Base-by-base conservation (phyloP, 37 sponge, comb jelly and placozoan species). In the Oscarella lobularis region DNA sequence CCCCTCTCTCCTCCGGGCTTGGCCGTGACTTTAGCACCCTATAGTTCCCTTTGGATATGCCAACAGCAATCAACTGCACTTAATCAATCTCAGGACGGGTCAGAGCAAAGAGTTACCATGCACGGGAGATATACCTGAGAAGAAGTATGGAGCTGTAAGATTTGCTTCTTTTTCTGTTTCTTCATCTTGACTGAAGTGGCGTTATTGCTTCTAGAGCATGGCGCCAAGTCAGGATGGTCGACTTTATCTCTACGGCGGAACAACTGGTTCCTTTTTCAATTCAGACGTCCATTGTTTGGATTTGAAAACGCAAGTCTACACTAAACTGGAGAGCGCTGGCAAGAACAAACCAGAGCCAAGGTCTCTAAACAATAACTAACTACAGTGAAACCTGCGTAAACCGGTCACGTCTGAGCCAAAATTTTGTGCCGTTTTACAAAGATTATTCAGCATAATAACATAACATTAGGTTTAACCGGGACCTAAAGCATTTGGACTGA, bases 341-440 rank as follows among this genome's bases (percentile, higher is more conserved):
- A n/a, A n/a, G n/a, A n/a, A n/a, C n/a, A n/a, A n/a, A 48, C 60
- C 60, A 20, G 20, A 48, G 60, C 60, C 60, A 20, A 48, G 60
- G 60, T 48, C 14, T 20, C 14, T 48, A 20, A 27, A 27, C 60
- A 48, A 20, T 48, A 20, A 48, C 9, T 20, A 20, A 27, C 60
- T 48, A 48, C 60, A 20, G 60, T 48, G 9, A 48, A n/a, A n/a
- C n/a, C 60, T 48, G 60, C 60, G 60, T n/a, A n/a, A n/a, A n/a
- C n/a, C n/a, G n/a, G n/a, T n/a, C n/a, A n/a, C n/a, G n/a, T n/a
- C n/a, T n/a, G n/a, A n/a, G n/a, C n/a, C n/a, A n/a, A n/a, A n/a
- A n/a, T n/a, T n/a, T n/a, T n/a, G n/a, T n/a, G n/a, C n/a, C n/a
- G n/a, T n/a, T n/a, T n/a, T n/a, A n/a, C n/a, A n/a, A n/a, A n/a